Conservation (phyloP, 1,140 invertebrate species). For the Pseudomyrmex sp. region DNA sequence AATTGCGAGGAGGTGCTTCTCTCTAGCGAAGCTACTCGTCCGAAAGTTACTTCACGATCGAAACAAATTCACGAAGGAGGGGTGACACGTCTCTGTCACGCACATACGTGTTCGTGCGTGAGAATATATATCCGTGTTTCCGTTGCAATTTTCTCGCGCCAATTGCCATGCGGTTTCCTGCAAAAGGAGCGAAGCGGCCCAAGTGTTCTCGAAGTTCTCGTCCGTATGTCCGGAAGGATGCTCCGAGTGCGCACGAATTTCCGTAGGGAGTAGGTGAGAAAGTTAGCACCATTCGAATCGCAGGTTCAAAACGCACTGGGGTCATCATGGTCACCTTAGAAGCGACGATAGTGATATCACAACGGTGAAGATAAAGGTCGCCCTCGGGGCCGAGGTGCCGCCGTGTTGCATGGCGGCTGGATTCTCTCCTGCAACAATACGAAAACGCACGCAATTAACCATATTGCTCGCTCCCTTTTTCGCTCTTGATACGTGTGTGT, state of each 20-base stretch:
- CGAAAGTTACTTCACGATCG: slow-evolving; percentile 40
- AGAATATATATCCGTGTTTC: slow-evolving; percentile 8
- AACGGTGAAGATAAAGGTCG: slow-evolving; percentile 77
- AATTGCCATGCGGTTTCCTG: not conserved
- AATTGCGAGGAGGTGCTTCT: slow-evolving; percentile 25
- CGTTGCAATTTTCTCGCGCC: slow-evolving; percentile 2
- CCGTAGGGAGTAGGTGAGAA: slow-evolving; percentile 20
- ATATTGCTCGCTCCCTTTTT: not conserved
- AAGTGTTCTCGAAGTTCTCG: slow-evolving; percentile 24
- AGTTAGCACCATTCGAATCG: slow-evolving; percentile 74
- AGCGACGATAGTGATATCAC: slow-evolving; percentile 76
- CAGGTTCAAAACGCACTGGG: slow-evolving; percentile 51
- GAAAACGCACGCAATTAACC: slow-evolving; percentile 16
- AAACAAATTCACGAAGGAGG: slow-evolving; percentile 49
- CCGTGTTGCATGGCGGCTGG: slow-evolving; percentile 86
- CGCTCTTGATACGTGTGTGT: not conserved
- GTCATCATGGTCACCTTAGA: slow-evolving; percentile 83
- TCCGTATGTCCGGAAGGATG: not conserved
- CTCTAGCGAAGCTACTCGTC: slow-evolving; percentile 21
- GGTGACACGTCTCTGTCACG: not conserved
- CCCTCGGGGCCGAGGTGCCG: slow-evolving; percentile 71
- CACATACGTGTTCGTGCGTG: slow-evolving; percentile 22
- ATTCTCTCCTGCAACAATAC: slow-evolving; percentile 84
- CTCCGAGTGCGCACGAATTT: slow-evolving; percentile 13
- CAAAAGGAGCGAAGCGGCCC: not conserved